Base-by-base conservation (phyloP, 2,797 vertebrate species). In the Danio choprae region DNA sequence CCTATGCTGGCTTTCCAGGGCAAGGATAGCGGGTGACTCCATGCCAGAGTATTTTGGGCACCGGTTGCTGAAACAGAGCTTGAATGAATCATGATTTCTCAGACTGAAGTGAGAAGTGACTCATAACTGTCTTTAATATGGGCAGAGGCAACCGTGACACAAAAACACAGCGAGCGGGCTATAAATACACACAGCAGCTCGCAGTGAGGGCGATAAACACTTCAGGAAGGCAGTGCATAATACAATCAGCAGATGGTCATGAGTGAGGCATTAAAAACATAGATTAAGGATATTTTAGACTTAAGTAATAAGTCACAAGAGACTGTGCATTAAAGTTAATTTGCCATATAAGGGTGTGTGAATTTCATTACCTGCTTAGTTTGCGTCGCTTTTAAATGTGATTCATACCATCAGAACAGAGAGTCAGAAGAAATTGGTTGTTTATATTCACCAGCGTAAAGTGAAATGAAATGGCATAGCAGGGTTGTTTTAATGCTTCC, bases 81-180 rank as follows among this genome's bases (percentile, higher is more conserved):
- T 63, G 74, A 80, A 83, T 86, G 86, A 87, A 86, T 88, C 85
- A 84, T 63, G 68, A 70, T 75, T 84, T 85, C 81, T 74, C 81
- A 84, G 73, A 83, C 79, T 70, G 74, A 77, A 81, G 80, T 73
- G 69, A 80, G 69, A 80, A 79, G 68, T 86, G 83, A 86, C 77
- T 85, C 86, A 86, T 71, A 85, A 18, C 74, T 53, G 65, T 59
- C 74, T 82, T 73, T 85, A 77, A 84, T 83, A 84, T 82, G 77
- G 83, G 81, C 80, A 83, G 77, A 76, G 44, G 74, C 77, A 81
- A 74, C 77, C 79, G 77, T 84, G 83, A 81, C 81, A 86, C 81
- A 83, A 77, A 86, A 86, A 85, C 74, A 80, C 85, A 77, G 76
- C 55, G 53, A 72, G 60, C 46, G 13, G 43, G 70, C 83, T 83